phyloP scores from a whole-genome alignment of 2,113 vertebrate species.

The Malaclemys terrapin region DNA sequence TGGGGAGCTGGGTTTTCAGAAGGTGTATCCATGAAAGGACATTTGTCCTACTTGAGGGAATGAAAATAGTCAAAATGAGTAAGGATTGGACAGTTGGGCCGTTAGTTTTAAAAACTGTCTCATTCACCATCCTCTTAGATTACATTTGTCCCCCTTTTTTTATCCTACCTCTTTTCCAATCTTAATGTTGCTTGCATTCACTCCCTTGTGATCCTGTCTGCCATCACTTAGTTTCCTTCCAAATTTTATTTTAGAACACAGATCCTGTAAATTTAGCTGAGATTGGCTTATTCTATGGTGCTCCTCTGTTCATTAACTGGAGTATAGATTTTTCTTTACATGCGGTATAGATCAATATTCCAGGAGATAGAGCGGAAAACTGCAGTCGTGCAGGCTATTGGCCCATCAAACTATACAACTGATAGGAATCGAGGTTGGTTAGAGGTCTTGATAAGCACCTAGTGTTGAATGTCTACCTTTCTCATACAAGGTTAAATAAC shows the following conservation, averaged over 20 bases:
- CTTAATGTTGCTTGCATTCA: background rate
- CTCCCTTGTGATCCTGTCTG: slow-evolving; percentile 1
- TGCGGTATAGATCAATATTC: slow-evolving; percentile 25
- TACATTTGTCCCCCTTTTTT: background rate
- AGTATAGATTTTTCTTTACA: slow-evolving; percentile 48
- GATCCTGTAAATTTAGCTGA: slow-evolving; percentile 10
- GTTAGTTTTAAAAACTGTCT: background rate
- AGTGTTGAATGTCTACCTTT: background rate
- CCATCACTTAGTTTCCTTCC: background rate
- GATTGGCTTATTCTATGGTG: background rate
- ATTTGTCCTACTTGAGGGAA: background rate
- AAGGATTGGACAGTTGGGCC: background rate
- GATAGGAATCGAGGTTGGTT: background rate
- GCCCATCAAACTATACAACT: background rate
- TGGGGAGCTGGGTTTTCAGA: background rate
- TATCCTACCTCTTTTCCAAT: background rate
- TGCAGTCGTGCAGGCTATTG: background rate
- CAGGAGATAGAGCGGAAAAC: background rate
- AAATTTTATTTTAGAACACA: background rate
- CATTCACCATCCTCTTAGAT: background rate
- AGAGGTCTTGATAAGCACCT: background rate
- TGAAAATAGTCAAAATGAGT: background rate
- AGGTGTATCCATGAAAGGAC: background rate
- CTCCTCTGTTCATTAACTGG: slow-evolving; percentile 16
- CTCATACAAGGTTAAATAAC: background rate